Conservation (phyloP, 2,888 invertebrate genomes). For the Amiota communis region DNA sequence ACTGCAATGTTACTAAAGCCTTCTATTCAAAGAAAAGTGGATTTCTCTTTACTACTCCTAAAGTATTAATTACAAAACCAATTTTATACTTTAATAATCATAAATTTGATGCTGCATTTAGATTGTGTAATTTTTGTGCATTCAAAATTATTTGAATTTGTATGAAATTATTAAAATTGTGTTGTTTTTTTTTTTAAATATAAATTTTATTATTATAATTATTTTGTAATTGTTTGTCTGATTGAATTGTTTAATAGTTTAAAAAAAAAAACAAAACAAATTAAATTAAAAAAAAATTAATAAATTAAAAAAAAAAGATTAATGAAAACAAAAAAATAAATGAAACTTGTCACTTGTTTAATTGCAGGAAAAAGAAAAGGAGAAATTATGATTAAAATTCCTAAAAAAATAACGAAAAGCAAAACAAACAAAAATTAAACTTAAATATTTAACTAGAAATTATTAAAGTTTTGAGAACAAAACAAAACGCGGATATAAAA, state of each 20-base stretch:
- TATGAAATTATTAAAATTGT: no score
- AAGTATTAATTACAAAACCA: not conserved
- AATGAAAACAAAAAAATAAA: constrained; percentile 20
- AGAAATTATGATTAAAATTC: constrained; percentile 72
- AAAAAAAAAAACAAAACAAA: no score
- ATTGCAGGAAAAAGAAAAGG: constrained; percentile 73
- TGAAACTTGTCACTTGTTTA: constrained; percentile 57
- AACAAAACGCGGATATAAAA: not conserved
- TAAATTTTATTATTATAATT: not conserved
- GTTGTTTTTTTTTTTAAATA: not conserved
- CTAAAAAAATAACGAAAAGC: constrained; percentile 48
- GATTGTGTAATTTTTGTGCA: constrained; percentile 26
- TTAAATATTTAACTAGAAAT: constrained; percentile 7
- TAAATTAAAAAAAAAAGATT: not conserved
- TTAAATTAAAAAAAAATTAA: constrained; percentile 1
- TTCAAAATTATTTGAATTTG: constrained; percentile 6
- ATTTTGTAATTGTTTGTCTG: constrained; percentile 13
- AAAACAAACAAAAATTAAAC: constrained; percentile 35
- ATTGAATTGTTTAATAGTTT: not conserved
- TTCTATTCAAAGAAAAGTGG: no score
- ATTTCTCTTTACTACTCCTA: no score
- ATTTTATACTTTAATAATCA: not conserved
- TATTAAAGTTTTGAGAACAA: constrained; percentile 1
- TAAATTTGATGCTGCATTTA: constrained; percentile 6
- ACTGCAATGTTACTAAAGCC: no score